Conservation (phyloP, 37 sponge, comb jelly and placozoan species). For the Beroe ovata region DNA sequence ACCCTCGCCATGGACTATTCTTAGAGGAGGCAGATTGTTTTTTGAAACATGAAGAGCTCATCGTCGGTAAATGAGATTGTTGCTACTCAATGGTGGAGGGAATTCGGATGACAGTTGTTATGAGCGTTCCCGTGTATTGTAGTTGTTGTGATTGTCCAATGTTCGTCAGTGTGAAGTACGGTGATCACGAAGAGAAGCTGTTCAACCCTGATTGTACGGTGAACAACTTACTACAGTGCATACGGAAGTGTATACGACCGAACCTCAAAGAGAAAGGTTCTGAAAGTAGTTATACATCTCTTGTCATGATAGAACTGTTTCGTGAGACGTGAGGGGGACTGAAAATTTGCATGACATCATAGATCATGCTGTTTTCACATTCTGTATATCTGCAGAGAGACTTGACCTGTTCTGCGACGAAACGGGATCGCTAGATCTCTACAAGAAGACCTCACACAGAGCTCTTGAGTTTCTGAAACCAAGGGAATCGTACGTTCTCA, state of each 20-base stretch:
- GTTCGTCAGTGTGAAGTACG: slow-evolving; percentile 45
- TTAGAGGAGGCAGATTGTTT: neutral
- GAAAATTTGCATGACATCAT: neutral
- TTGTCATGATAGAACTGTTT: neutral
- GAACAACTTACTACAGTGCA: slow-evolving; percentile 14
- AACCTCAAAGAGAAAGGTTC: neutral
- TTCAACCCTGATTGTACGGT: slow-evolving; percentile 58
- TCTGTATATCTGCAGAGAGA: neutral
- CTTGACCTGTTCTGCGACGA: slow-evolving; percentile 57
- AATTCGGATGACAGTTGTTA: no score
- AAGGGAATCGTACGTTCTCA: slow-evolving; percentile 17
- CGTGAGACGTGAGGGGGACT: neutral
- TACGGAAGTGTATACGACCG: neutral
- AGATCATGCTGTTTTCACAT: neutral
- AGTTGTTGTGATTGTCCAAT: neutral
- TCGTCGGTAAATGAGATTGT: no score
- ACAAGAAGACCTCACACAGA: slow-evolving; percentile 1
- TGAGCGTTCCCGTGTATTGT: neutral
- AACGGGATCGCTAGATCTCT: slow-evolving; percentile 36
- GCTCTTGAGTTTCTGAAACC: slow-evolving; percentile 57
- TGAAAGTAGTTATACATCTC: neutral
- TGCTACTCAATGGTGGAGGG: no score
- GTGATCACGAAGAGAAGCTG: neutral
- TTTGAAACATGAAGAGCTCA: neutral
- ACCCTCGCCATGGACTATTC: no score